These are phyloP conservation scores for Chrysochloris asiatica DNA, from an alignment of 2,113 vertebrate genomes.

Conservation along the genomic window DNA sequence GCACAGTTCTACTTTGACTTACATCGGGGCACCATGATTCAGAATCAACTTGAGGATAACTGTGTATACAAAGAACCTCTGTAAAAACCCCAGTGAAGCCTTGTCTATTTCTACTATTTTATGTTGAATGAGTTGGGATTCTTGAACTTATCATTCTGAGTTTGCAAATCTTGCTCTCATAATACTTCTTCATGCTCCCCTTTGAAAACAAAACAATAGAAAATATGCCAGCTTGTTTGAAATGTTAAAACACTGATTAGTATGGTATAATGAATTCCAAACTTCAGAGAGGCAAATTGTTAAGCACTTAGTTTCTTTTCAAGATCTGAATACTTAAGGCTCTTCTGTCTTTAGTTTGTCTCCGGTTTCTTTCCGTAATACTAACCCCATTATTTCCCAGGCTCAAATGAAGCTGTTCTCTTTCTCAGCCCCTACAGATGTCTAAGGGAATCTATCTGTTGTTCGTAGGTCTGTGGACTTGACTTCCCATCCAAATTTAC, in stretches of 20 bases:
- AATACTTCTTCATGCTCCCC: not conserved
- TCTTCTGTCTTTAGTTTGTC: not conserved
- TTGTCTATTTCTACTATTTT: not conserved
- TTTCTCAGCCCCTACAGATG: not conserved
- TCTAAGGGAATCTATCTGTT: not conserved
- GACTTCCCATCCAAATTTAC: not conserved
- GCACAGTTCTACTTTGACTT: not conserved
- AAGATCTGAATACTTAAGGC: not conserved
- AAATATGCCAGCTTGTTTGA: conserved; percentile 50
- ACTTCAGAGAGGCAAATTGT: not conserved
- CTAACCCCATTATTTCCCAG: not conserved
- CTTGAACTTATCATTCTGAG: not conserved
- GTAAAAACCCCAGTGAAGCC: not conserved
- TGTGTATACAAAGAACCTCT: not conserved
- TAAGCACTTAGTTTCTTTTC: not conserved
- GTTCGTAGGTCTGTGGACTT: not conserved
- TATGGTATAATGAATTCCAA: conserved; percentile 27
- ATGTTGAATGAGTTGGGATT: not conserved
- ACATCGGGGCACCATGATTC: not conserved
- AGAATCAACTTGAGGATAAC: not conserved
- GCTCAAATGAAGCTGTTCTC: not conserved
- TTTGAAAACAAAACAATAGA: conserved; percentile 40
- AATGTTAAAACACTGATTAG: conserved; percentile 1
- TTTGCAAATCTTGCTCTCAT: not conserved
- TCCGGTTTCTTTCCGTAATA: not conserved